phyloP scores from a whole-genome alignment of 2,888 invertebrate genomes.

The Patella depressa region DNA sequence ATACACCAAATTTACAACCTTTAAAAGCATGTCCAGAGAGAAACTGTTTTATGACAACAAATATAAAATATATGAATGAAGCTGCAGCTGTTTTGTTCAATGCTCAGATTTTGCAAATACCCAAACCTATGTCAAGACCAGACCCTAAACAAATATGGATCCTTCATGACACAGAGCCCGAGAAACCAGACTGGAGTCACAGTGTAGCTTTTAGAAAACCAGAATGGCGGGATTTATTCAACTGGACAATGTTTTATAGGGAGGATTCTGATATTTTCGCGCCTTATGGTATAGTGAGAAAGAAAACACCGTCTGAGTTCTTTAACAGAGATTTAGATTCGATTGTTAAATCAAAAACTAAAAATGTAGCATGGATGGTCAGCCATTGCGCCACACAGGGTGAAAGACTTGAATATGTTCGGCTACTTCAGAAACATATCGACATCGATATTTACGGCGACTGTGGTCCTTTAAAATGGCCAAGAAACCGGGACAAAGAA shows the following conservation, averaged over 20 bases:
- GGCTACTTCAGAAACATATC: background rate
- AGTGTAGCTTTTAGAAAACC: background rate
- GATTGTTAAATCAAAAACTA: background rate
- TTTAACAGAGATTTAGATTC: background rate
- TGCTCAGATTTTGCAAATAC: background rate
- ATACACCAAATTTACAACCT: background rate
- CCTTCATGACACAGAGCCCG: background rate
- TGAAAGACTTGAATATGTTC: background rate
- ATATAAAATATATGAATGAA: background rate
- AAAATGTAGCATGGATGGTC: background rate
- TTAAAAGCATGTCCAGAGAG: background rate
- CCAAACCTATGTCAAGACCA: background rate
- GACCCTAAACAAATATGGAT: background rate
- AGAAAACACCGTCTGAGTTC: background rate
- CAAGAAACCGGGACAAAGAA: background rate
- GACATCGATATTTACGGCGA: background rate
- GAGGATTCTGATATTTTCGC: background rate
- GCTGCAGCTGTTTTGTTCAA: background rate
- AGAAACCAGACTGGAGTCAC: background rate
- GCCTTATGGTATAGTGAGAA: background rate
- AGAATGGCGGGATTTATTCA: background rate
- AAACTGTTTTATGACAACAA: background rate
- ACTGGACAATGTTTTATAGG: constrained; percentile 3
- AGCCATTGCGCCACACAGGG: background rate
- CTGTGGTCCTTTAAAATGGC: background rate